Percentiles rank a stretch among this genome's conserved stretches.
Conservation (phyloP, 1,140 invertebrate species). For the Littorina saxatilis region DNA sequence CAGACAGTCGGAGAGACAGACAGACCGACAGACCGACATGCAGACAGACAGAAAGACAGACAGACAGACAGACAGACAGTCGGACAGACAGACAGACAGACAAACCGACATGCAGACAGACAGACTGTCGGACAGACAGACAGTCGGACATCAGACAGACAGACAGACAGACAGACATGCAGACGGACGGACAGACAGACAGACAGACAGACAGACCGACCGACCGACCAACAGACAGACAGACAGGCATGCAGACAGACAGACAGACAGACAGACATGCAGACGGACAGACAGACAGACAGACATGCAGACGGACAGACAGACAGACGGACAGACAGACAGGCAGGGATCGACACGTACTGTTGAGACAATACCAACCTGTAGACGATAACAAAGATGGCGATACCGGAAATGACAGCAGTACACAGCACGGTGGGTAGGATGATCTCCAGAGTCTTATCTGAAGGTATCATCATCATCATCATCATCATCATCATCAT, state of each 20-base stretch:
- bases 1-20: not conserved
- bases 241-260: not conserved
- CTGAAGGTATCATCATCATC: not conserved
- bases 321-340: not conserved
- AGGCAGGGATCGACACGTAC: no score
- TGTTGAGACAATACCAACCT: not conserved
- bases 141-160: not conserved
- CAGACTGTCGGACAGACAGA: not conserved
- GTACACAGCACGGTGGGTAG: not conserved
- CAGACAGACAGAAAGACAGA: not conserved
- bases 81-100: not conserved
- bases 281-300: not conserved
- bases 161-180: not conserved
- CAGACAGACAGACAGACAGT: not conserved
- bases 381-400: constrained; percentile 4
- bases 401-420: not conserved
- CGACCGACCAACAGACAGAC: no score
- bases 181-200: not conserved
- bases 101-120: not conserved
- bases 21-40: not conserved
- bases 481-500: constrained; percentile 16
- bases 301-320: not conserved
- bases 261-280: not conserved
- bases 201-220: not conserved
- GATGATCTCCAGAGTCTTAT: constrained; percentile 7